These are phyloP conservation scores for Cactoblastis cactorum DNA, from an alignment of 2,888 invertebrate species.

Conservation along the genomic window DNA sequence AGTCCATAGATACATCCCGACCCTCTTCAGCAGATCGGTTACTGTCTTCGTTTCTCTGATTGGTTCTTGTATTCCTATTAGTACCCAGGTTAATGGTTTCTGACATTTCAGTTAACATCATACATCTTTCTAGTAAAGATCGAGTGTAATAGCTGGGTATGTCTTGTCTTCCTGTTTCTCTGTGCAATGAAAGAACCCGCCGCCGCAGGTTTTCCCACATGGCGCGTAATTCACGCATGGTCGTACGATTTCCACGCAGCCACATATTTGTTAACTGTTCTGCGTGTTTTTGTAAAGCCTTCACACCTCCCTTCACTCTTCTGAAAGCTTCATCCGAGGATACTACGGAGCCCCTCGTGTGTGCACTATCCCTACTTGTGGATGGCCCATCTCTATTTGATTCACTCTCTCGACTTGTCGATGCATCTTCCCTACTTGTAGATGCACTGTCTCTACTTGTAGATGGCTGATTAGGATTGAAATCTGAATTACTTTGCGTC, in stretches of 20 bases:
- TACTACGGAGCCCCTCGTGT: slow-evolving; percentile 42
- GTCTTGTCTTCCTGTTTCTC: slow-evolving; percentile 63
- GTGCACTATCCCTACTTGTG: slow-evolving; percentile 39
- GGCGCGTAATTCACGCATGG: slow-evolving; percentile 79
- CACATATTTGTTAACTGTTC: slow-evolving; percentile 58
- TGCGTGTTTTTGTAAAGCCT: slow-evolving; percentile 60
- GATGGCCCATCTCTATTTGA: slow-evolving; percentile 1
- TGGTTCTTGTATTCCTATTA: slow-evolving; percentile 34
- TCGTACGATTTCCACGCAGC: slow-evolving; percentile 59
- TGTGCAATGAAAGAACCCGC: slow-evolving; percentile 76
- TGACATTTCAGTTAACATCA: slow-evolving; percentile 63
- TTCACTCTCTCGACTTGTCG: slow-evolving; percentile 4
- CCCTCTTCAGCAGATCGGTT: slow-evolving; percentile 31
- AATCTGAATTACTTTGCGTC: slow-evolving; percentile 25
- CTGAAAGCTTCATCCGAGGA: slow-evolving; percentile 61
- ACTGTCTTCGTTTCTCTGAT: slow-evolving; percentile 36
- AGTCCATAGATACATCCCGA: slow-evolving; percentile 26
- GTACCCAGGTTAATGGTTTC: slow-evolving; percentile 42
- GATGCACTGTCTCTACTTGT: slow-evolving; percentile 38
- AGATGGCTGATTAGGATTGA: slow-evolving; percentile 26
- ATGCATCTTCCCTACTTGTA: background rate
- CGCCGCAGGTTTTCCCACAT: slow-evolving; percentile 83
- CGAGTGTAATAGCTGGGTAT: slow-evolving; percentile 61
- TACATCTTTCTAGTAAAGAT: slow-evolving; percentile 63
- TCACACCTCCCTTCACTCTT: slow-evolving; percentile 59